Evolutionary conservation across 2,888 invertebrate genomes (phyloP), one percentile per base, ranked within the genome.

Genomic region (Spisula subtruncata): DNA sequence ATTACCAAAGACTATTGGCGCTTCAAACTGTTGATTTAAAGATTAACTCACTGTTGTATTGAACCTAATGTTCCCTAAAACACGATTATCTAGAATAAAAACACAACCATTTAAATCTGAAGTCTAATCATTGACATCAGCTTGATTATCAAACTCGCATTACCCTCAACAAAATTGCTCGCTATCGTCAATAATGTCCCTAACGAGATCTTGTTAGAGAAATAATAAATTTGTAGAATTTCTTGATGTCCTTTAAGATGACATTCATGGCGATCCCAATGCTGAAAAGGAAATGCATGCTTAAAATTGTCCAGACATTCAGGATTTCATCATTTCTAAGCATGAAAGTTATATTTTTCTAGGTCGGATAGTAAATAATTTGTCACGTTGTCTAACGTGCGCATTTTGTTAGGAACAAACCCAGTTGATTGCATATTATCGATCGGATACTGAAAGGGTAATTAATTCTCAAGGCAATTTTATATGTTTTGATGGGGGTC

Each of bases 401-500:
- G 29, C 18, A 35, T 75, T 75, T 75, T 75, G 75, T 25, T 16
- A 2, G 18, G 35, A 32, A 35, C 20, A 32, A 75, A 75, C 35
- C 32, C 32, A 75, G 75, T 75, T 75, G 75, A 75, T 75, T 75
- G 25, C 35, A 35, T 75, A 32, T 18, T 75, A 75, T 32, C 32
- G 75, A 75, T 16, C 32, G 12, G 35, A 18, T 75, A 25, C 75
- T 2, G 75, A 75, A 75, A 75, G 29, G 32, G 35, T 75, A 75
- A 75, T 75, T 75, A 75, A 75, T 75, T 75, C 35, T 75, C 75
- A 16, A 75, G 18, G 75, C 75, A 75, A 75, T 75, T 71, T n/a
- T n/a, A n/a, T 5, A 75, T 75, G 60, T 75, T 75, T 75, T 75
- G 35, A 35, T 32, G 75, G 35, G 75, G 4, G 75, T 75, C 75